phyloP scores from a whole-genome alignment of 30 jellyfish, hydroid and myxozoan genomes.

The Rhopilema esculentum region DNA sequence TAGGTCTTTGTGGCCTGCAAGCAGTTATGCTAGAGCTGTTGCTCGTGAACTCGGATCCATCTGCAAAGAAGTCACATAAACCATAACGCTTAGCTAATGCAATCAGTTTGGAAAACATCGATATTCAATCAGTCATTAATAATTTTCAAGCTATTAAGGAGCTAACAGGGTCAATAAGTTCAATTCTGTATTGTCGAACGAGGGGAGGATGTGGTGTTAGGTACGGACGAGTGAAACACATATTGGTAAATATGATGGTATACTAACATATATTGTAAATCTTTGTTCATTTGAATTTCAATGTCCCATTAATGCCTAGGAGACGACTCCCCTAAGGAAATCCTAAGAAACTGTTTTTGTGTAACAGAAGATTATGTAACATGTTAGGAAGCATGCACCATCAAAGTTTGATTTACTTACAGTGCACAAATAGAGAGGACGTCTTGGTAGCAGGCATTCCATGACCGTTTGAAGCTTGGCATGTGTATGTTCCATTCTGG shows the following conservation, averaged over 20 bases:
- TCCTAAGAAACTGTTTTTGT: not conserved
- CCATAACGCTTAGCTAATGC: not conserved
- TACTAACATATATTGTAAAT: too few species aligned
- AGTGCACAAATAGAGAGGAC: not conserved
- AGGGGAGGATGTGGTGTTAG: too few species aligned
- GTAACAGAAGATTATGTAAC: not conserved
- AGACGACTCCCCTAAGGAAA: not conserved
- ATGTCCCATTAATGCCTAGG: not conserved
- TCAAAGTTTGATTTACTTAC: not conserved
- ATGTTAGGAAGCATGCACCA: not conserved
- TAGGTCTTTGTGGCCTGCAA: not conserved
- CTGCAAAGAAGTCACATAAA: slow-evolving; percentile 1
- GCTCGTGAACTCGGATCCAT: slow-evolving; percentile 3
- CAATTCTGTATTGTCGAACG: too few species aligned
- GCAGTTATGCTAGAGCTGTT: not conserved
- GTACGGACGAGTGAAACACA: too few species aligned
- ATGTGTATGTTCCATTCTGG: not conserved
- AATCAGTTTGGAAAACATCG: not conserved
- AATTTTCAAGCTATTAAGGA: not conserved
- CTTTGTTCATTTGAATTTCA: too few species aligned
- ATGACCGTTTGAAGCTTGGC: not conserved
- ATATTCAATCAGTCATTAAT: not conserved
- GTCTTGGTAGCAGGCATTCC: not conserved
- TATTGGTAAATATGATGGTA: too few species aligned
- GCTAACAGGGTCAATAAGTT: too few species aligned